These are phyloP conservation scores for Tetramorium simillimum DNA, from an alignment of 1,140 invertebrate species.

Conservation along the genomic window DNA sequence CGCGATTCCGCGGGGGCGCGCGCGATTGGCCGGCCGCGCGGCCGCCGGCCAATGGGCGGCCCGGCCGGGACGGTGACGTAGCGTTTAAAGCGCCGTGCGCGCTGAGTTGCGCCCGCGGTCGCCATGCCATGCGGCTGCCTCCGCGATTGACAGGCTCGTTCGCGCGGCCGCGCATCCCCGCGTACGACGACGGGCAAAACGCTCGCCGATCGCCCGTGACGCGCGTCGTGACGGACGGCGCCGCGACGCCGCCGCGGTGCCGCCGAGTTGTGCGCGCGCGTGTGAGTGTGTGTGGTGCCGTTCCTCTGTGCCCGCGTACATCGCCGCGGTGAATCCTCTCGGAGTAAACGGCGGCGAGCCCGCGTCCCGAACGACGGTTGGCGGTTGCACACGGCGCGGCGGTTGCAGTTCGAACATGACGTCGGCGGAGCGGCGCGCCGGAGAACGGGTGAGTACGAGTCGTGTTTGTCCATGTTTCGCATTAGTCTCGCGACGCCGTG, in stretches of 20 bases:
- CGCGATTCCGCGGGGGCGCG: not conserved
- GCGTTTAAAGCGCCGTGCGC: conserved; percentile 68
- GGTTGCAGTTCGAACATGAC: conserved; percentile 47
- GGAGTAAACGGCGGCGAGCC: conserved; percentile 2
- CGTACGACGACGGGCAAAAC: not conserved
- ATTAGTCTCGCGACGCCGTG: not conserved
- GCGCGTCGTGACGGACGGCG: not conserved
- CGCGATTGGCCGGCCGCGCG: conserved; percentile 39
- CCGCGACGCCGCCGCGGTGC: not conserved
- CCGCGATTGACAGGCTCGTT: conserved; percentile 48
- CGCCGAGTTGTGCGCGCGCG: not conserved
- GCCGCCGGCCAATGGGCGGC: not conserved
- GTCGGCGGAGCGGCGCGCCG: not conserved
- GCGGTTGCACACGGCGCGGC: conserved; percentile 38
- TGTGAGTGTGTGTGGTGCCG: not conserved
- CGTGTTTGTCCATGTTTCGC: not conserved
- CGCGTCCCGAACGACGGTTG: conserved; percentile 47
- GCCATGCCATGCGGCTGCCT: conserved; percentile 72
- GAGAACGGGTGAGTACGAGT: conserved; percentile 18
- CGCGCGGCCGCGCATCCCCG: not conserved
- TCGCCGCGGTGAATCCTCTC: conserved; percentile 25
- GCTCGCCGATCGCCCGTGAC: not conserved
- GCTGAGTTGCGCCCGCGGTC: conserved; percentile 62
- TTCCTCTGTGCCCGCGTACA: not conserved
- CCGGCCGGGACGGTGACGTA: conserved; percentile 58